Evolutionary conservation across 2,888 invertebrate species (phyloP), one percentile per base, ranked within the genome.

Genomic region (Lapara coniferarum): DNA sequence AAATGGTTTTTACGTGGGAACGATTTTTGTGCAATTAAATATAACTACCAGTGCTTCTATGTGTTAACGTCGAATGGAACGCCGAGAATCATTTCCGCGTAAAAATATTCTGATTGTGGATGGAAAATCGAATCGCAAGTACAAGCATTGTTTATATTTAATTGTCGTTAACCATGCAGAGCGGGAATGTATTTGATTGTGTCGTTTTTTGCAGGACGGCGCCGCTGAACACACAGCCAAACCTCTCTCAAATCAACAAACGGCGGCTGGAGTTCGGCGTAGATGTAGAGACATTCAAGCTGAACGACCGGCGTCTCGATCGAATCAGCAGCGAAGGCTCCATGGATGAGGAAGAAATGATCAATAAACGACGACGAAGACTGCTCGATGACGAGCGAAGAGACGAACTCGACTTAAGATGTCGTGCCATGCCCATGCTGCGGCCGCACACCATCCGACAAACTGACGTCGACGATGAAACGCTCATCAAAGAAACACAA

Each of bases 401-500:
- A 73, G 83, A 89, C 53, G 89, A 91, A 49, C 69, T 74, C 7
- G 89, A 89, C 53, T 68, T 78, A 16, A 85, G 86, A 77, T 85
- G 86, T 77, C 77, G 89, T 79, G 74, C 87, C 76, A 74, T 81
- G 14, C 85, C 84, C 16, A 82, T 81, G 68, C 87, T 88, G 74
- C 89, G 92, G 70, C 91, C 92, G 2, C 92, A 91, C 66, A 79
- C 93, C 77, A 70, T 81, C 66, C 87, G 89, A 72, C 89, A 80
- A 71, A 71, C 89, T 56, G 85, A 88, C 57, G 96, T 96, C 78
- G 97, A 97, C 78, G 97, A 97, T 82, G 98, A 98, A 85, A 96
- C 96, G 0, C 94, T 97, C 69, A 97, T 98, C 73, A 94, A 97
- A 67, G 98, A 98, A 87, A 98, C 98, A 3, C 98, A 98, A 85